Conservation (phyloP, 2,113 vertebrate species). For the Mus spicilegus region DNA sequence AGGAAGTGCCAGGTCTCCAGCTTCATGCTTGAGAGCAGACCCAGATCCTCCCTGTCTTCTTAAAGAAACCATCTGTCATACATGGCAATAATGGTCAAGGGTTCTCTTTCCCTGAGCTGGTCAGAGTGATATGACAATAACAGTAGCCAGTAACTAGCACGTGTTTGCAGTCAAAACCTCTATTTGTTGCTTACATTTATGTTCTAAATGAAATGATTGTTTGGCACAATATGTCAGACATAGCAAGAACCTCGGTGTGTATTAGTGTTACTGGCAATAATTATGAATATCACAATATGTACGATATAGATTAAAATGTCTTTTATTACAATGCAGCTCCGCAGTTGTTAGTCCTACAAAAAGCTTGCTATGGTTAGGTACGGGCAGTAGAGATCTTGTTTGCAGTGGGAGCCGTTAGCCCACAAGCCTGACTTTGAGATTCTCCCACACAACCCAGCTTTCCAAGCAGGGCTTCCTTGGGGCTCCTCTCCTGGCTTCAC, state of each 20-base stretch:
- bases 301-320: neutral
- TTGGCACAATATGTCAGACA: neutral
- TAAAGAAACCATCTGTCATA: neutral
- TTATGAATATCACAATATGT: neutral
- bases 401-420: neutral
- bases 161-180: neutral
- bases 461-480: neutral
- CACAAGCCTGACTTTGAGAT: neutral
- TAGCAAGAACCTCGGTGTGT: neutral
- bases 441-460: neutral
- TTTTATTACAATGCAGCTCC: neutral
- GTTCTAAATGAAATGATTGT: conserved; percentile 43
- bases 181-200: neutral
- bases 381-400: neutral
- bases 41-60: neutral
- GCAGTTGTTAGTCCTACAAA: neutral
- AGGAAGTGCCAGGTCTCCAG: neutral
- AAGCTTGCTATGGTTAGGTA: neutral
- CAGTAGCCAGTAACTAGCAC: neutral
- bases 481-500: neutral
- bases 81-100: neutral
- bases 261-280: neutral
- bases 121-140: neutral
- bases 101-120: neutral
- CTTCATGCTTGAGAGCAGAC: neutral